Evolutionary conservation across 1,140 invertebrate species (phyloP).

Genomic region (Bacillus rossius): DNA sequence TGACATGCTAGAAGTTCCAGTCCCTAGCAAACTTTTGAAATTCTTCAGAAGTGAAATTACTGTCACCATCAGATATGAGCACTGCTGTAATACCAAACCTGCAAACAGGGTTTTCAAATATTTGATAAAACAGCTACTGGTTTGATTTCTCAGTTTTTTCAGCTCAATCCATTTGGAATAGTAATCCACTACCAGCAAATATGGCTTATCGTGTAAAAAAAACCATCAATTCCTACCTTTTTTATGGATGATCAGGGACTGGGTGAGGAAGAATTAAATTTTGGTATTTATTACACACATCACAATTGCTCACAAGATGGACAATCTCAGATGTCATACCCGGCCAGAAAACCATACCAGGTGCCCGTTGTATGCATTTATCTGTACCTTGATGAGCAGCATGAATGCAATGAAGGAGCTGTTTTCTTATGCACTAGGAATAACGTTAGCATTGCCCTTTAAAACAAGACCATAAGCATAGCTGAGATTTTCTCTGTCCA

Average conservation of each 20-base stretch:
- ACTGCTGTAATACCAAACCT: conserved; percentile 34
- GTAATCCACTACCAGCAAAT: conserved; percentile 36
- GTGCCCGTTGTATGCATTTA: too few species aligned
- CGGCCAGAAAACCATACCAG: too few species aligned
- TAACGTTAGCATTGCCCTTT: too few species aligned
- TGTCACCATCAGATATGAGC: conserved; percentile 37
- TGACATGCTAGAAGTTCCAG: conserved; percentile 38
- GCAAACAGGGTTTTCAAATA: conserved; percentile 26
- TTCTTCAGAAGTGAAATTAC: conserved; percentile 35
- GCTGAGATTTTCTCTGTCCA: too few species aligned
- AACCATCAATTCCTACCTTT: conserved; percentile 33
- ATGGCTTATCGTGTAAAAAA: conserved; percentile 31
- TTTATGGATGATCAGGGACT: conserved; percentile 22
- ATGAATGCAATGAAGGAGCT: too few species aligned
- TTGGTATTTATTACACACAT: too few species aligned
- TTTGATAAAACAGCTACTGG: conserved; percentile 18
- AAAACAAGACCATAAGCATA: too few species aligned
- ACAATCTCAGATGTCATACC: too few species aligned
- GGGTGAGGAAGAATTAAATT: too few species aligned
- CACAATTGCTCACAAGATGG: too few species aligned
- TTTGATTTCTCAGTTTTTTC: conserved; percentile 9
- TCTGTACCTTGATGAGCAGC: too few species aligned
- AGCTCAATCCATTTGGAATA: conserved; percentile 34
- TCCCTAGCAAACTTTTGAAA: conserved; percentile 39
- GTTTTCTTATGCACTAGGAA: too few species aligned